Evolutionary conservation across 1,140 invertebrate species (phyloP).

Genomic region (Musca vetustissima): DNA sequence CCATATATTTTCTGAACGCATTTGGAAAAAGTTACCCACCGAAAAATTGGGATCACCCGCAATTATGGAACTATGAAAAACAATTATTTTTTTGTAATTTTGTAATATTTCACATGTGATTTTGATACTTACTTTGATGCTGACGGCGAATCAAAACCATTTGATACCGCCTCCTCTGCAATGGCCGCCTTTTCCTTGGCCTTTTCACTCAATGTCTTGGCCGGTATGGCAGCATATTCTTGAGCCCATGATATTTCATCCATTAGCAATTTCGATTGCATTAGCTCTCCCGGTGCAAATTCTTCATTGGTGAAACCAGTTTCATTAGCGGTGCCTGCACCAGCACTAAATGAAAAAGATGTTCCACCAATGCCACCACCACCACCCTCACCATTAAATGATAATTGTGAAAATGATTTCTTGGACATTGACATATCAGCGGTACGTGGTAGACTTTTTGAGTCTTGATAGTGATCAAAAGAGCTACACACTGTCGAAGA

Average conservation of each 20-base stretch:
- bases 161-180: background rate
- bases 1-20: slow-evolving; percentile 45
- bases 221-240: slow-evolving; percentile 46
- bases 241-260: slow-evolving; percentile 53
- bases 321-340: background rate
- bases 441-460: slow-evolving; percentile 44
- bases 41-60: slow-evolving; percentile 47
- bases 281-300: slow-evolving; percentile 46
- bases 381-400: slow-evolving; percentile 36
- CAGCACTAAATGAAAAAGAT: slow-evolving; percentile 39
- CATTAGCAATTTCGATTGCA: slow-evolving; percentile 46
- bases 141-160: slow-evolving; percentile 31
- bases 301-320: slow-evolving; percentile 12
- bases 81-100: background rate
- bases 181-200: slow-evolving; percentile 39
- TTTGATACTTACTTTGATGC: slow-evolving; percentile 41
- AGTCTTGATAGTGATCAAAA: slow-evolving; percentile 35
- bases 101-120: background rate
- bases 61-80: slow-evolving; percentile 46
- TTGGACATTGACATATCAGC: slow-evolving; percentile 38
- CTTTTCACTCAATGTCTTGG: slow-evolving; percentile 41
- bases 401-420: slow-evolving; percentile 28
- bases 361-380: slow-evolving; percentile 28
- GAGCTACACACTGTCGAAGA: slow-evolving; percentile 23
- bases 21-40: slow-evolving; percentile 46